Percentiles rank a stretch among this genome's conserved stretches.
phyloP scores from a whole-genome alignment of 2,797 vertebrate species.

The Lophius americanus region DNA sequence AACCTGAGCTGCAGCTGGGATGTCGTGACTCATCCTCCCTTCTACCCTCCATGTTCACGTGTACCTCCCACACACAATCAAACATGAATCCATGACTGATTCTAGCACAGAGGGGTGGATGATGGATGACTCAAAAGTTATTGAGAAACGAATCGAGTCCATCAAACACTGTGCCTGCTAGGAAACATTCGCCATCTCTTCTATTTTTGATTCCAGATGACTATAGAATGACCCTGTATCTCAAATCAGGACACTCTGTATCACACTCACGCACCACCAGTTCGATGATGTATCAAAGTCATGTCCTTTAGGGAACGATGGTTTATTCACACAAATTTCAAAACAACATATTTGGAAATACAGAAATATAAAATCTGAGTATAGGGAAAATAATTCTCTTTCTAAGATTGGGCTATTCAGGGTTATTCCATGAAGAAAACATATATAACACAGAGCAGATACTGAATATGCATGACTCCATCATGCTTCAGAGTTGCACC shows the following conservation, averaged over 20 bases:
- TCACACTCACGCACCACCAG: conserved; percentile 9
- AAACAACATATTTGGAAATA: neutral
- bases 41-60: neutral
- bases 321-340: neutral
- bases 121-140: conserved; percentile 24
- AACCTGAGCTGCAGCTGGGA: conserved; percentile 55
- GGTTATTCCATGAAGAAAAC: conserved; percentile 4
- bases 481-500: conserved; percentile 51
- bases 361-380: neutral
- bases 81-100: conserved; percentile 2
- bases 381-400: neutral
- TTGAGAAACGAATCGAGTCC: conserved; percentile 38
- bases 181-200: conserved; percentile 26
- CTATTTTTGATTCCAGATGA: conserved; percentile 39
- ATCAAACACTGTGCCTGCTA: conserved; percentile 34
- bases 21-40: conserved; percentile 60
- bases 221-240: conserved; percentile 38
- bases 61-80: conserved; percentile 23
- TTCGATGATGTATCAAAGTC: conserved; percentile 42
- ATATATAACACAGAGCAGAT: conserved; percentile 15
- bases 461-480: conserved; percentile 55
- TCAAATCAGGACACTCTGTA: conserved; percentile 28
- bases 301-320: neutral
- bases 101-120: neutral
- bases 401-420: neutral